Evolutionary conservation across 1,140 invertebrate species (phyloP), one percentile per base, ranked within the genome.

Genomic region (Bombus ignitus): DNA sequence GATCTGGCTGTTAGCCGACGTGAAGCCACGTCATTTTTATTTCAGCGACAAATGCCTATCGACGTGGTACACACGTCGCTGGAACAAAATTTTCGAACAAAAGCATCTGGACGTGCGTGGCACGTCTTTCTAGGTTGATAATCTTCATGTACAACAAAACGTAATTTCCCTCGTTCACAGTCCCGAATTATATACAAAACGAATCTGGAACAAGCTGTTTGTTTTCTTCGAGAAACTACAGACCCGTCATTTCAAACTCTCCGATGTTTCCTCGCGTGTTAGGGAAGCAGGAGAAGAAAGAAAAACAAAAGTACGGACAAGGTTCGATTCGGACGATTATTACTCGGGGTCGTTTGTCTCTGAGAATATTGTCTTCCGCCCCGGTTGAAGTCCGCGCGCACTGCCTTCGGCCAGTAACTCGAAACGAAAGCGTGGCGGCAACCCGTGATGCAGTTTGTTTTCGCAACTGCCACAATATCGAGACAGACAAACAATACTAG

Each of bases 361-460:
- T 3, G 25, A 25, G 68, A 71, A 72, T 81, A 81, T 81, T 81
- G 66, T 42, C 28, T 71, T 42, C 47, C 47, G 28, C 1, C 12
- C 28, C 1, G 78, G 6, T 53, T 12, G 35, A 37, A 25, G 39
- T 71, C 62, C n/a, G 75, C 44, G 59, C 62, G 32, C 77, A 65
- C 32, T 25, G 28, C 62, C n/a, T 42, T 42, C 28, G 57, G 59
- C 28, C 42, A 42, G 4, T 25, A n/a, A 25, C n/a, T 59, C 76
- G 76, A 65, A 44, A 39, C 57, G 35, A 59, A 42, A 37, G 57
- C 78, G 39, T 42, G 9, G 35, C 57, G 10, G 35, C 35, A 13
- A 62, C 68, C 39, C 35, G 66, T n/a, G 47, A 25, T 39, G 66
- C 68, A 57, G 79, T 81, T 81, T 81, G 79, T 81, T 81, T 72